Evolutionary conservation across 2,888 invertebrate species (phyloP), one percentile per base, ranked within the genome.

Genomic region (Agrilus cyanescens): DNA sequence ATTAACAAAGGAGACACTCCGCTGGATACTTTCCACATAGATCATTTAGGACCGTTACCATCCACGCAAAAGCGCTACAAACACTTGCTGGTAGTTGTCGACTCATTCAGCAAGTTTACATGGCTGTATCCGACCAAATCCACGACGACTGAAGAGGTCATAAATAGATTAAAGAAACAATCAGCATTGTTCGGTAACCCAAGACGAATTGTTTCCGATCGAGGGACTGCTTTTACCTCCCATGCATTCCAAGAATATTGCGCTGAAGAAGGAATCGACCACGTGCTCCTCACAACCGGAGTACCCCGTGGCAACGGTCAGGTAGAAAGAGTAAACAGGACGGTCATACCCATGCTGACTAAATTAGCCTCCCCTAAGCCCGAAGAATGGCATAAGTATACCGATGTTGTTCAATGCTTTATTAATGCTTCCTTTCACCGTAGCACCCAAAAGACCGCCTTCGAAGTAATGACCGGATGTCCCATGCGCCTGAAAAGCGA

Each of bases 41-140:
- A 61, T 41, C 55, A 61, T 46, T 39, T 60, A 12, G 58, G 59
- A 14, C 61, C 59, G 8, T 44, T 63, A 43, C 37, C 46, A 2
- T 40, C 50, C n/a, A 60, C 57, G 3, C 43, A 47, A 10, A 59
- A 59, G 40, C 44, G 46, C 10, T 58, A 58, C 40, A 48, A 50
- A 18, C 47, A 60, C 39, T 46, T 61, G 12, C 53, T 62, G 7
- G 56, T 47, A 1, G 49, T 61, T 1, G 44, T 59, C 4, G 61
- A 63, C 37, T 15, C 48, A 46, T 39, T 44, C 36, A 39, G 37
- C n/a, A 47, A 47, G 14, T 47, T 47, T 38, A 36, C 36, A n/a
- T n/a, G n/a, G n/a, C n/a, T n/a, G n/a, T n/a, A n/a, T n/a, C n/a
- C n/a, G n/a, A n/a, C n/a, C n/a, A 14, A 43, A 34, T 35, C 37